These are phyloP conservation scores for Phoxinus phoxinus DNA, from an alignment of 2,113 vertebrate species.

Conservation along the genomic window DNA sequence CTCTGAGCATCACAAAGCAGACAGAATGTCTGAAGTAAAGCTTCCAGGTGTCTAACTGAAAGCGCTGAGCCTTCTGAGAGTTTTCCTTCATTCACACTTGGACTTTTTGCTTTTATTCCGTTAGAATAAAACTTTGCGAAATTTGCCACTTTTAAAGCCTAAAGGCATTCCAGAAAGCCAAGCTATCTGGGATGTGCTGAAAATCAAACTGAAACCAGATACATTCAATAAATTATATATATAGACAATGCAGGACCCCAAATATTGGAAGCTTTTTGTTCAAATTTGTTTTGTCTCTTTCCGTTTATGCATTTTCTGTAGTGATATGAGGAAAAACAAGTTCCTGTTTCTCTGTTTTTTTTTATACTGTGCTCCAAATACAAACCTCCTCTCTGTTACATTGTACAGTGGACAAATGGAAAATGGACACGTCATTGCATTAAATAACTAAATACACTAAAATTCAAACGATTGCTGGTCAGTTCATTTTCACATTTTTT, in stretches of 20 bases:
- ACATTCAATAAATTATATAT: background rate
- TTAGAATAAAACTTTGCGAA: constrained; percentile 15
- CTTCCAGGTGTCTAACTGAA: constrained; percentile 68
- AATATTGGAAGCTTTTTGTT: background rate
- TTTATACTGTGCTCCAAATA: background rate
- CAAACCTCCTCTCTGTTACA: background rate
- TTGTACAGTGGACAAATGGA: background rate
- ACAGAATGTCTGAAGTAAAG: constrained; percentile 62
- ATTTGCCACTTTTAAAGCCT: constrained; percentile 28
- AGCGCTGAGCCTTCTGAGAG: constrained; percentile 19
- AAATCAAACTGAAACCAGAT: constrained; percentile 12
- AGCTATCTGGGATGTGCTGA: background rate
- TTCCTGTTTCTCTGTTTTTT: background rate
- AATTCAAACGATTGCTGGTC: background rate
- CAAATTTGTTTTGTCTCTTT: background rate
- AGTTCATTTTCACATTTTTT: background rate
- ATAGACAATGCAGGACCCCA: background rate
- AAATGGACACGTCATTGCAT: background rate
- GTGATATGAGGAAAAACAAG: background rate
- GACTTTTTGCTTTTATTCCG: constrained; percentile 17
- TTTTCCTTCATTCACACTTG: constrained; percentile 14
- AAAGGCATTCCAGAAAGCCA: constrained; percentile 11
- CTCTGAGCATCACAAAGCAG: constrained; percentile 63
- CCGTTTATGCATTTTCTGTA: background rate
- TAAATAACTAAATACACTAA: background rate